Evolutionary conservation across 2,888 invertebrate genomes (phyloP), one percentile per base, ranked within the genome.

Genomic region (Temnothorax ravouxi): DNA sequence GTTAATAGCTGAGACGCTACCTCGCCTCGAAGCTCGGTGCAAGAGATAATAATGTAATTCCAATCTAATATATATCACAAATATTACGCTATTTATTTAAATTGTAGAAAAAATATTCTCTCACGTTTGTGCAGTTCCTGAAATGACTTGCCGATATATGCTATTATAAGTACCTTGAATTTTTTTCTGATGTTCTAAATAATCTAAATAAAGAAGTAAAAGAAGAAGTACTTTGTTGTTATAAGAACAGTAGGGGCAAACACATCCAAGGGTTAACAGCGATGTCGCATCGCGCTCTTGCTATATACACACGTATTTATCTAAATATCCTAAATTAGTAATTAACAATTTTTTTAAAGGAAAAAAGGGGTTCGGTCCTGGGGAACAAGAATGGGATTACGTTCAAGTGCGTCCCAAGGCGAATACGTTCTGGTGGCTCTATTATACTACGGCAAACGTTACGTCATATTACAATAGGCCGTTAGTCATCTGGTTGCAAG

Each of bases 391-490:
- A 92, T 98, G 97, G 96, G 97, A 96, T 11, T 97, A 97, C 94
- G 97, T 97, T 4, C 96, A 96, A 83, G 97, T 98, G 0, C 96
- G 98, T 0, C 96, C 96, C 3, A 96, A 97, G 0, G 98, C 98
- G 0, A 96, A 97, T 90, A 97, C 98, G 97, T 98, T 98, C 94
- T 98, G 97, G 96, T 98, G 98, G 98, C 94, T 98, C 52, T 98
- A 97, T 93, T 97, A 97, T 92, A 97, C 97, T 18, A 97, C 97
- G 0, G 96, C 97, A 0, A 95, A 96, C 71, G 96, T 96, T 0
- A 88, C 92, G 9, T 85, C 84, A 4, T 88, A 71, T 38, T 96
- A 96, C 0, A 96, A 97, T 1, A 96, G 96, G 59, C 98, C 98
- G 0, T 95, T 98, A 41, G 95, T 98, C n/a, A 97, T 98, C 80